These are phyloP conservation scores for Melieria omissa DNA, from an alignment of 2,888 invertebrate species.

Conservation along the genomic window DNA sequence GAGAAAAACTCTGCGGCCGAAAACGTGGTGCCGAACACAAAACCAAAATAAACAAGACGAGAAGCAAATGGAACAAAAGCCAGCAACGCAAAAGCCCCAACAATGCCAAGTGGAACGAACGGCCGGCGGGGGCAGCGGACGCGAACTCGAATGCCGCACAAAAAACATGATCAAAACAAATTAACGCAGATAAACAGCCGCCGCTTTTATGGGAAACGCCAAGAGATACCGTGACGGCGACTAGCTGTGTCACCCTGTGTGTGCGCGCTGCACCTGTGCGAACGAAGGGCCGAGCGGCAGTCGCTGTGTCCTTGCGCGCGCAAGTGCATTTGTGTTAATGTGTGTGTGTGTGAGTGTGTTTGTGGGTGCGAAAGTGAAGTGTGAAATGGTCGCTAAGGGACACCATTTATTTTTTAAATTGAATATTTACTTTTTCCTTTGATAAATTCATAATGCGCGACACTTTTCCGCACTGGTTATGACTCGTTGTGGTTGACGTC, in stretches of 20 bases:
- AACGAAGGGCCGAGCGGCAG: no score
- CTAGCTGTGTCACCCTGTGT: neutral
- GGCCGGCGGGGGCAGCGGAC: no score
- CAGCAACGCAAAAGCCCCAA: slow-evolving; percentile 10
- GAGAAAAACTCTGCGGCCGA: no score
- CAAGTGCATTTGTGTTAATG: no score
- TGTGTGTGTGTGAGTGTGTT: no score
- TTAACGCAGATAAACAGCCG: slow-evolving; percentile 3
- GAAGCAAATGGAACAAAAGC: neutral
- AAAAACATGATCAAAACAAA: slow-evolving; percentile 6
- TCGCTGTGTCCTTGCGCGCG: no score
- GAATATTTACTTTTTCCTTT: slow-evolving; percentile 47
- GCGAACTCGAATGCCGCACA: neutral
- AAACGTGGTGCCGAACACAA: slow-evolving; percentile 13
- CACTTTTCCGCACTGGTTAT: slow-evolving; percentile 25
- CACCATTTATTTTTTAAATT: slow-evolving; percentile 21
- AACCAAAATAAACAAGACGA: slow-evolving; percentile 12
- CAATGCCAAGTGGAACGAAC: no score
- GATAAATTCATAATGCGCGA: slow-evolving; percentile 44
- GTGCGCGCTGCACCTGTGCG: neutral
- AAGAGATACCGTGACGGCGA: neutral
- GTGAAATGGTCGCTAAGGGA: no score
- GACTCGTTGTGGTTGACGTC: slow-evolving; percentile 5
- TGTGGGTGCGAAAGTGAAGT: no score
- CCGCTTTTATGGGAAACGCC: neutral